Percentiles rank a stretch among this genome's conserved stretches.
These are phyloP conservation scores for Aromia moschata DNA, from an alignment of 2,888 invertebrate species.

Conservation along the genomic window DNA sequence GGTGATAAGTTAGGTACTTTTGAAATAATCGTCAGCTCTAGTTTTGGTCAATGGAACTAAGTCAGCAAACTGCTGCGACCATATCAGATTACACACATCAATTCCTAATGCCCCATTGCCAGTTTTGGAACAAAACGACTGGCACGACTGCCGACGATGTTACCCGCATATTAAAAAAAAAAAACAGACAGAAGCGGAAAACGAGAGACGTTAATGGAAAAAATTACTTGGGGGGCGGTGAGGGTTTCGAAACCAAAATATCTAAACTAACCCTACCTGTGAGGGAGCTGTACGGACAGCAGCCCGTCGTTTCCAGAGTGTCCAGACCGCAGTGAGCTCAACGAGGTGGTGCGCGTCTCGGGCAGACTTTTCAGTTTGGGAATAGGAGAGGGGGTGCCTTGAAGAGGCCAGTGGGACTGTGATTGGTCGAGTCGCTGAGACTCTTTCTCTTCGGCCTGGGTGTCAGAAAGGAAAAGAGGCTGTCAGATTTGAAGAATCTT, in stretches of 20 bases:
- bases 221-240: too few relatives aligned
- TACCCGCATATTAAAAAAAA: not conserved
- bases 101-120: too few relatives aligned
- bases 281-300: constrained; percentile 44
- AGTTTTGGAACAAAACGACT: constrained; percentile 8
- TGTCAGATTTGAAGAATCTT: constrained; percentile 54
- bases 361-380: constrained; percentile 49
- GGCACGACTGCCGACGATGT: not conserved
- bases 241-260: constrained; percentile 29
- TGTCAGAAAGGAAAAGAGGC: constrained; percentile 69
- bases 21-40: too few relatives aligned
- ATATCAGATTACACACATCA: too few relatives aligned
- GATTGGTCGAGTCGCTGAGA: constrained; percentile 23
- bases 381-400: constrained; percentile 52
- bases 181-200: constrained; percentile 21
- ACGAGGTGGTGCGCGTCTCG: constrained; percentile 54
- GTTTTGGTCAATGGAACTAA: too few relatives aligned
- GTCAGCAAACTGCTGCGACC: too few relatives aligned
- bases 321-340: constrained; percentile 56
- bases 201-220: constrained; percentile 14
- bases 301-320: constrained; percentile 46
- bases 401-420: constrained; percentile 43
- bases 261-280: constrained; percentile 51
- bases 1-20: too few relatives aligned
- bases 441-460: constrained; percentile 62